Percentiles rank a stretch among this genome's conserved stretches.
Evolutionary conservation across 2,797 vertebrate genomes (phyloP).

Genomic region (Agapornis canus): DNA sequence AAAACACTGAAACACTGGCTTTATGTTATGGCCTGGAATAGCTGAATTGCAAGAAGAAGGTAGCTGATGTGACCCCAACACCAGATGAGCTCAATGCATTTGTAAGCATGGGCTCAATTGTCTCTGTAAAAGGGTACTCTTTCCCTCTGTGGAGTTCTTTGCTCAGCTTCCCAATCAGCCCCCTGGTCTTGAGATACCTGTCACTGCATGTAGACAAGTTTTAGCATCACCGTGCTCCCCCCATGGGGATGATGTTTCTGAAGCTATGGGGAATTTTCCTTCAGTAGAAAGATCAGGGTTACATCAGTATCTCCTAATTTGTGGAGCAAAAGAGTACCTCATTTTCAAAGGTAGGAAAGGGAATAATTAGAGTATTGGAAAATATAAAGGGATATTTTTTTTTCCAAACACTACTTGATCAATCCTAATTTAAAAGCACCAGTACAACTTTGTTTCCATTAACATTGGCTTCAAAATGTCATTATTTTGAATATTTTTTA

Average conservation of each 20-base stretch:
- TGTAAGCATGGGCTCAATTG: not conserved
- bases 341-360: not conserved
- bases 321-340: not conserved
- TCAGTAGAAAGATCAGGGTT: not conserved
- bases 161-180: not conserved
- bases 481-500: slow-evolving; percentile 60
- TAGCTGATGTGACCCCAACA: not conserved
- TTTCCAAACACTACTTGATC: not conserved
- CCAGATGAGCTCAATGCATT: not conserved
- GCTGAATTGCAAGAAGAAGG: not conserved
- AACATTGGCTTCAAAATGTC: not conserved
- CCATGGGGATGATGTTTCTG: not conserved
- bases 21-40: not conserved
- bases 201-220: not conserved
- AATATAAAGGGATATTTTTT: not conserved
- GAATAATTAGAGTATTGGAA: not conserved
- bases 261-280: not conserved
- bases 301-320: not conserved
- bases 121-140: not conserved
- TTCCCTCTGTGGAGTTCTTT: not conserved
- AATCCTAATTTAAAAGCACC: not conserved
- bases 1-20: not conserved
- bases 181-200: not conserved
- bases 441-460: not conserved
- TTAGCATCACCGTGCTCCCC: not conserved